Evolutionary conservation across 1,140 invertebrate species (phyloP), one percentile per base, ranked within the genome.

Genomic region (Cotesia chilonis): DNA sequence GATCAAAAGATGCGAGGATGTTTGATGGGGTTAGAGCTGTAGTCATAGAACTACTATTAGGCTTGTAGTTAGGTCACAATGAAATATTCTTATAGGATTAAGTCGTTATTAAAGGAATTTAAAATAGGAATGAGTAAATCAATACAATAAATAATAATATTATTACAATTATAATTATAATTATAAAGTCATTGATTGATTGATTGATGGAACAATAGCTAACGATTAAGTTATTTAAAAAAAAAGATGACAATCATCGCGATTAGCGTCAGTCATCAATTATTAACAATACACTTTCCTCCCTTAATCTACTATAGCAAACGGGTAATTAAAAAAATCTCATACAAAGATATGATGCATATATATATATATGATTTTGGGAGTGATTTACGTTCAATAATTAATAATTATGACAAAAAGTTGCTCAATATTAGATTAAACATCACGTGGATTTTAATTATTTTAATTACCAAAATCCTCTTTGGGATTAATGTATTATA

Each of bases 221-320:
- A n/a, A 65, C 10, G 73, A 70, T 81, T 80, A 54, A 79, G 75
- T 83, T 83, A 73, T 77, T 60, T 75, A 74, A 76, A 77, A 54
- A 67, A 77, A 57, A 55, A 41, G 61, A 80, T 78, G 80, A 83
- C 82, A 83, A 84, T 83, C 81, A 84, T 83, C 77, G 76, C 75
- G 74, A 20, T 28, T 35, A 52, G 52, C 64, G 61, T 57, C 28
- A 47, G 60, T 72, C 63, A 60, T 72, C 47, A 72, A 41, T 72
- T 67, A 14, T n/a, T 55, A 14, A 14, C 64, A 51, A 64, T 60
- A 38, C 63, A 47, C 20, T 47, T 72, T 54, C n/a, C 47, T 54
- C 12, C 51, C 28, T 54, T 35, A 72, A 59, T 72, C 41, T 64
- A 72, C 70, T 28, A 60, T 72, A n/a, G 55, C 37, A 67, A 67